Evolutionary conservation across 1,140 invertebrate genomes (phyloP), one percentile per base, ranked within the genome.

Genomic region (Sinonovacula constricta): DNA sequence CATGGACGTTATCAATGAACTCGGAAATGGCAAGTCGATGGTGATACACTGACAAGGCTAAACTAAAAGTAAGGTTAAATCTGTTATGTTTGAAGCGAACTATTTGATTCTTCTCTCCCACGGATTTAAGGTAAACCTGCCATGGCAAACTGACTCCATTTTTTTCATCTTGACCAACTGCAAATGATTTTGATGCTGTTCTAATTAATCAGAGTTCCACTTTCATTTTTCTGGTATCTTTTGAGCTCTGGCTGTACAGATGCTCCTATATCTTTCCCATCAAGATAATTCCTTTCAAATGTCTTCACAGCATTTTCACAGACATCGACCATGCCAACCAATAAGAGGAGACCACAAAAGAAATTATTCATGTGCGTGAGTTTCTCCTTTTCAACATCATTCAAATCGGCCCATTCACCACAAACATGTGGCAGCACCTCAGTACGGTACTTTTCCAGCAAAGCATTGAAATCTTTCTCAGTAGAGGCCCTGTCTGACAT

Each of bases 41-140:
- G 51, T 39, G 75, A 26, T 51, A 82, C 1, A 82, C 30, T 31
- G 39, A n/a, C 1, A 15, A 12, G 2, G 22, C 81, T 60, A 62
- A 39, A 2, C 66, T 39, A 68, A 82, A 82, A 1, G 79, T n/a
- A 12, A 82, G 31, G 36, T 82, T 82, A 31, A 75, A 80, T 18
- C 76, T 49, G 33, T 82, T 82, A 2, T 71, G 62, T 34, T 76
- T 66, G 34, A 66, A 66, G 24, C 63, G 14, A 3, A 66, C 7
- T 2, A 76, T 59, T 7, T 10, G 39, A 10, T 45, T 45, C 18
- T 45, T 45, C 18, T 45, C 39, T 45, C 18, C 39, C 7, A 10
- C 18, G n/a, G n/a, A n/a, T 45, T 45, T 57, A 1, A 71, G 24
- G 15, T 45, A 71, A 7, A 56, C 49, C 49, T 59, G 31, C 54